Evolutionary conservation across 1,140 invertebrate genomes (phyloP).

Genomic region (Proales similis): DNA sequence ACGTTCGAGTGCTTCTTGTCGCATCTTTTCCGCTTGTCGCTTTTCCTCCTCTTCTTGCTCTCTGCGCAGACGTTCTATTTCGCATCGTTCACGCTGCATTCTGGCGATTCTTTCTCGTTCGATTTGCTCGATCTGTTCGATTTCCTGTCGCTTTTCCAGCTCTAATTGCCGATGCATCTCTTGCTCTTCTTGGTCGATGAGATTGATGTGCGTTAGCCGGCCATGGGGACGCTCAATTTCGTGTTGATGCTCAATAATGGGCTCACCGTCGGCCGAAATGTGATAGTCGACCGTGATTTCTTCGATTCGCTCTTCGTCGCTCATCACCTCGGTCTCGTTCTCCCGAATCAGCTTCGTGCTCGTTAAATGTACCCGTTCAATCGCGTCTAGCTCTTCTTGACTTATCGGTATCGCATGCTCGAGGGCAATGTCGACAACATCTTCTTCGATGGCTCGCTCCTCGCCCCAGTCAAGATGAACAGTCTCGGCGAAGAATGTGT

Average conservation of each 20-base stretch:
- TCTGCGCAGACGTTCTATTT: not conserved
- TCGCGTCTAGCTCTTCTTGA: too few relatives aligned
- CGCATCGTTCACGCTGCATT: not conserved
- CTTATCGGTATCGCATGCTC: too few relatives aligned
- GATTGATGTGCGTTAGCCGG: too few relatives aligned
- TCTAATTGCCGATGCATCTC: too few relatives aligned
- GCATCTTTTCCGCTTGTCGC: too few relatives aligned
- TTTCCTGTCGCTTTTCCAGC: not conserved
- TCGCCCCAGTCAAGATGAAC: too few relatives aligned
- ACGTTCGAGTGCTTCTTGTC: slow-evolving; percentile 5
- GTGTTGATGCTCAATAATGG: too few relatives aligned
- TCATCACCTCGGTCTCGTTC: not conserved
- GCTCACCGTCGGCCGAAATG: slow-evolving; percentile 2
- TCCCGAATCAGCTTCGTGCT: not conserved
- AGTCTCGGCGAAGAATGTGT: slow-evolving; percentile 19
- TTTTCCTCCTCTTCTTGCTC: too few relatives aligned
- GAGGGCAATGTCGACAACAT: slow-evolving; percentile 15
- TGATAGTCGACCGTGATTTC: slow-evolving; percentile 27
- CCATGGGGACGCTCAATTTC: too few relatives aligned
- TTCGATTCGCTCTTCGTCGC: slow-evolving; percentile 6
- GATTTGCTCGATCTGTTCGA: not conserved
- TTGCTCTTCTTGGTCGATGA: too few relatives aligned
- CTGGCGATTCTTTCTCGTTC: slow-evolving; percentile 1
- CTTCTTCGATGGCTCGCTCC: too few relatives aligned
- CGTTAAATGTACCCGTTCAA: too few relatives aligned